Evolutionary conservation across 2,888 invertebrate species (phyloP).

Genomic region (Oasisia sp.): DNA sequence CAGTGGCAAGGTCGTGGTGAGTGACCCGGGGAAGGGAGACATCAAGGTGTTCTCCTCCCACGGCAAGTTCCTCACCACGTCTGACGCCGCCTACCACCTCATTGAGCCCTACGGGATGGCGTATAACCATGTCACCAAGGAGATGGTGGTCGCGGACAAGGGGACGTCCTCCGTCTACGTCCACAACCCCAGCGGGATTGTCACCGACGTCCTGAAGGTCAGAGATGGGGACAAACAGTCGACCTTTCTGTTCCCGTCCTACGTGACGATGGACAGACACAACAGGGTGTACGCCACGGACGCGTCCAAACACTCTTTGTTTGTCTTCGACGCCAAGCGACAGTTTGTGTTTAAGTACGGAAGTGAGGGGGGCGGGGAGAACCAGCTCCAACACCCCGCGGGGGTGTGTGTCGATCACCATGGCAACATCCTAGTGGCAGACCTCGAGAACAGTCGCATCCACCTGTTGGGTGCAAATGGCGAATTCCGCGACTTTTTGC

Average conservation of each 20-base stretch:
- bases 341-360: constrained; percentile 22
- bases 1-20: constrained; percentile 33
- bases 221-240: neutral
- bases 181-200: constrained; percentile 29
- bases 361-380: constrained; percentile 17
- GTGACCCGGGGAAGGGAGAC: constrained; percentile 29
- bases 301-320: constrained; percentile 24
- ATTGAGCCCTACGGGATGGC: constrained; percentile 32
- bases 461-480: constrained; percentile 28
- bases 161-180: constrained; percentile 31
- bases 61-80: constrained; percentile 24
- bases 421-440: constrained; percentile 32
- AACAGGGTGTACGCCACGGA: constrained; percentile 26
- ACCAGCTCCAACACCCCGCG: constrained; percentile 23
- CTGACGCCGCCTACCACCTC: constrained; percentile 30
- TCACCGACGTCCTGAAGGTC: constrained; percentile 25
- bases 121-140: constrained; percentile 23
- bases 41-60: constrained; percentile 33
- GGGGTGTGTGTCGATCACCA: constrained; percentile 25
- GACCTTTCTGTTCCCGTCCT: constrained; percentile 14
- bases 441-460: constrained; percentile 29
- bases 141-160: constrained; percentile 29
- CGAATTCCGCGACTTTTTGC: neutral
- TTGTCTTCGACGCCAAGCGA: constrained; percentile 19
- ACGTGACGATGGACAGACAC: constrained; percentile 25